Evolutionary conservation across 2,888 invertebrate species (phyloP).

Genomic region (Chaetogeoica ovagalla): DNA sequence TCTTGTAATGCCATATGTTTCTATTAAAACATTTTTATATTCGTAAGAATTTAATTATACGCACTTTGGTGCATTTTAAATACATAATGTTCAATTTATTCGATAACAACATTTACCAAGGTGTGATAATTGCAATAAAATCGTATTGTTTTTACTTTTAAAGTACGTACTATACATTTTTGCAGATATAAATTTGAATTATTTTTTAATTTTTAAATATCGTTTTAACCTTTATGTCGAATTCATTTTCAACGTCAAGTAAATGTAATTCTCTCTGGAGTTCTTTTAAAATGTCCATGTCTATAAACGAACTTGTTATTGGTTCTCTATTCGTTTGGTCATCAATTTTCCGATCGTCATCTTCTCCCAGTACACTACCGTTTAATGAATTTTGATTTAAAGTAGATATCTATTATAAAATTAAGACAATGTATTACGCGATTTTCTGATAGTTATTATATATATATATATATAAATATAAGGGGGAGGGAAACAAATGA

Average conservation of each 20-base stretch:
- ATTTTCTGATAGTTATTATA: neutral
- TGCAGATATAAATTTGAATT: too few relatives aligned
- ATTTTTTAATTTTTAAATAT: neutral
- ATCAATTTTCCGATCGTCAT: slow-evolving; percentile 54
- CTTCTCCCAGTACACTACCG: slow-evolving; percentile 33
- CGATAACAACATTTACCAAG: too few relatives aligned
- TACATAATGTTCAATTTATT: too few relatives aligned
- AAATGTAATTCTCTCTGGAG: slow-evolving; percentile 70
- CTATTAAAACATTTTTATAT: slow-evolving; percentile 59
- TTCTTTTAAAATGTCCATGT: slow-evolving; percentile 68
- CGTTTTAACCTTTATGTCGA: slow-evolving; percentile 66
- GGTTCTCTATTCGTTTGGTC: slow-evolving; percentile 63
- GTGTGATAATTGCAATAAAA: too few relatives aligned
- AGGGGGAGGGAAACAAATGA: neutral
- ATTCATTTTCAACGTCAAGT: slow-evolving; percentile 71
- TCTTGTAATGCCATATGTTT: slow-evolving; percentile 71
- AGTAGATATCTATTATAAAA: slow-evolving; percentile 26
- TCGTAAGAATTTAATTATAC: too few relatives aligned
- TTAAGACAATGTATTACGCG: neutral
- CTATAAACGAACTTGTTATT: slow-evolving; percentile 62
- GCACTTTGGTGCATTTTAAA: too few relatives aligned
- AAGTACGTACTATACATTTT: too few relatives aligned
- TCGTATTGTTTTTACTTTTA: too few relatives aligned
- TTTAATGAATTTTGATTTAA: slow-evolving; percentile 40
- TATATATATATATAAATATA: neutral